Evolutionary conservation across 2,888 invertebrate genomes (phyloP), one percentile per base, ranked within the genome.

Genomic region (Rambutsinella grinnellia): DNA sequence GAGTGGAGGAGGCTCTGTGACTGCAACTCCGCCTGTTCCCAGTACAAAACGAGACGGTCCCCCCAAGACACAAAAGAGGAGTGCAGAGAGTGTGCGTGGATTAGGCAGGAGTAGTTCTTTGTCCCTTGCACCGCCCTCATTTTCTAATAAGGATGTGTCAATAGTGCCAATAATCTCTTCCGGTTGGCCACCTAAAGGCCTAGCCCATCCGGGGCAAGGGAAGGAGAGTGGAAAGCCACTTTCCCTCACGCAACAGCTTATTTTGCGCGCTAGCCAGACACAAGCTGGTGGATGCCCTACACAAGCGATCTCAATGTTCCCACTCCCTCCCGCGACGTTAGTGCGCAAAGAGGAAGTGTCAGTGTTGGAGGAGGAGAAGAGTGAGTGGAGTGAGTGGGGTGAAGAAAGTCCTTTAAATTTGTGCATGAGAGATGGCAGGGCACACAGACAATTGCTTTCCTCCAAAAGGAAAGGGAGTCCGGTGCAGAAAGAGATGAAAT

Each of bases 361-460:
- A 46, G 23, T 46, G 53, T 23, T 5, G 5, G n/a, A 2, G 17
- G 15, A 27, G 28, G 15, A 19, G n/a, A 44, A n/a, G 19, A 19
- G 17, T 3, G 60, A 58, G 19, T 58, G 60, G 23, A 28, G 51
- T 53, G 51, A 51, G 44, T 24, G 15, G 6, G 65, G 26, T 8
- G 70, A 57, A 0, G 82, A 83, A 15, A 80, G 81, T 69, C 83
- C 83, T 0, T 61, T 83, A 5, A 83, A 83, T 61, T 58, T 83
- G 17, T 83, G 83, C 51, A 58, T 83, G 23, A 49, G 82, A 10
- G 84, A 84, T 62, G 46, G 21, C 21, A 54, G 21, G n/a, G n/a
- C n/a, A n/a, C n/a, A n/a, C n/a, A n/a, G n/a, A 13, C 36, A 36
- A 36, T 13, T 13, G 13, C 36, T 36, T 36, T 36, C 36, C 36